Conservation (phyloP, 2,797 vertebrate species). For the Acrossocheilus wenchowensis region DNA sequence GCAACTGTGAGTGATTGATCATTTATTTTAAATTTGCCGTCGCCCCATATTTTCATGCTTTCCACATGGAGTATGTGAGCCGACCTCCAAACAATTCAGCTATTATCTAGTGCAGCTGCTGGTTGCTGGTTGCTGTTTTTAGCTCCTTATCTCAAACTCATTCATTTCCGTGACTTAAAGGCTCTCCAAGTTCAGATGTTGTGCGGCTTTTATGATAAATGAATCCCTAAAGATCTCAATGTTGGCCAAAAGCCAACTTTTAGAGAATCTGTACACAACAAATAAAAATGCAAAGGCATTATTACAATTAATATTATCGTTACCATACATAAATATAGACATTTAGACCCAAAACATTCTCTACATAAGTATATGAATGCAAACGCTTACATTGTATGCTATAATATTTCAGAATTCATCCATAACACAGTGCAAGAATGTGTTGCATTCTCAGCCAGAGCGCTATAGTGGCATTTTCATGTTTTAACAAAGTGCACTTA, state of each 20-base stretch:
- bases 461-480: background rate
- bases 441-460: background rate
- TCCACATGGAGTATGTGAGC: background rate
- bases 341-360: background rate
- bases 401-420: background rate
- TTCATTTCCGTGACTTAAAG: constrained; percentile 46
- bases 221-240: background rate
- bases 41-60: constrained; percentile 18
- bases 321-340: background rate
- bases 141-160: constrained; percentile 33
- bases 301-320: background rate
- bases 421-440: background rate
- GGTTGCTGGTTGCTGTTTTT: constrained; percentile 40
- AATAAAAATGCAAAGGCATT: background rate
- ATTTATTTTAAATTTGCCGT: background rate
- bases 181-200: constrained; percentile 12
- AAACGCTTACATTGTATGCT: background rate
- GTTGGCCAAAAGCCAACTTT: background rate
- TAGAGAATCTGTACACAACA: background rate
- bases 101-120: constrained; percentile 48
- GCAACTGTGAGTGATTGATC: constrained; percentile 97
- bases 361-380: background rate
- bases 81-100: constrained; percentile 35
- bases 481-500: background rate
- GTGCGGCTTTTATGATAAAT: background rate